These are phyloP conservation scores for Dasypogon diadema DNA, from an alignment of 2,888 invertebrate genomes.

Conservation along the genomic window DNA sequence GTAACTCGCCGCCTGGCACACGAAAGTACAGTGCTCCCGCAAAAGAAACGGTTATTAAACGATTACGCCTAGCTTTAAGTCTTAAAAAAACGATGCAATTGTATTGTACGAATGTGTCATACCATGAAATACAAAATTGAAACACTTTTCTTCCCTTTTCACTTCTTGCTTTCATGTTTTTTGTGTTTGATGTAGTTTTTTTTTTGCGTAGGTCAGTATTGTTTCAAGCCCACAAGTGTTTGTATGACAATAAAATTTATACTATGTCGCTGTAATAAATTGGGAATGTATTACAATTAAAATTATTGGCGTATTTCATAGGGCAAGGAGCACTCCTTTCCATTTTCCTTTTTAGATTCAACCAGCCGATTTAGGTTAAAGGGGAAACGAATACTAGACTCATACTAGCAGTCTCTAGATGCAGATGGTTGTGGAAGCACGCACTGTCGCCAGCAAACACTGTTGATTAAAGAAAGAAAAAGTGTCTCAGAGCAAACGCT, in stretches of 20 bases:
- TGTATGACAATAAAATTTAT: slow-evolving; percentile 22
- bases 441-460: no score
- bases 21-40: neutral
- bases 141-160: slow-evolving; percentile 7
- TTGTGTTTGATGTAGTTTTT: no score
- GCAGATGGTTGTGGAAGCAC: no score
- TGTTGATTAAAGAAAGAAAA: no score
- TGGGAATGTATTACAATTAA: no score
- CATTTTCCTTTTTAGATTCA: no score
- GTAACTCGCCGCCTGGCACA: neutral
- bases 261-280: neutral
- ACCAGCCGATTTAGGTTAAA: no score
- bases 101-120: slow-evolving; percentile 48
- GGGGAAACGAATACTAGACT: no score
- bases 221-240: neutral
- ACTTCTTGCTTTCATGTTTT: neutral
- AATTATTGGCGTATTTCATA: no score
- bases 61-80: slow-evolving; percentile 22
- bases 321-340: no score
- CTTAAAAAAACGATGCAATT: slow-evolving; percentile 31
- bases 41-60: slow-evolving; percentile 5
- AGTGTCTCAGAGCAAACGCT: no score
- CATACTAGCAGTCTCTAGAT: no score
- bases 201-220: neutral
- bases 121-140: slow-evolving; percentile 40